These are phyloP conservation scores for Drosophila nigritarsus DNA, from an alignment of 2,888 invertebrate species.

Conservation along the genomic window DNA sequence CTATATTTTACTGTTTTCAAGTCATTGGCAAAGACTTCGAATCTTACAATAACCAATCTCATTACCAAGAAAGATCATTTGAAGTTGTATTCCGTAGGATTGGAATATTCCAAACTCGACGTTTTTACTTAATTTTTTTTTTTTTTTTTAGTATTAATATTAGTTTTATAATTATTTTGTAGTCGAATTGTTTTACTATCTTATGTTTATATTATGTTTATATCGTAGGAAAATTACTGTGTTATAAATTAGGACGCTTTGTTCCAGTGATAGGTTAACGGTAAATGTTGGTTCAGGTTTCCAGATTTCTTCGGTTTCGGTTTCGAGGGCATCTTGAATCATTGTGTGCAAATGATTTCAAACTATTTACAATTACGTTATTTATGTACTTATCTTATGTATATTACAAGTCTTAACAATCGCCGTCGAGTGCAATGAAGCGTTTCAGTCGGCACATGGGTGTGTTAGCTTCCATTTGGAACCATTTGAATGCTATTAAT, in stretches of 20 bases:
- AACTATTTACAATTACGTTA: constrained; percentile 6
- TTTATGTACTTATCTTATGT: constrained; percentile 21
- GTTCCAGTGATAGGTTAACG: constrained; percentile 58
- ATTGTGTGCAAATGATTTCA: constrained; percentile 1
- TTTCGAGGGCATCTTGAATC: constrained; percentile 14
- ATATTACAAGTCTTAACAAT: constrained; percentile 1
- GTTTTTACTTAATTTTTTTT: neutral
- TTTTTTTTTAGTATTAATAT: neutral
- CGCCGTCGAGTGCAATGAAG: constrained; percentile 40
- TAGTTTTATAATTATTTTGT: constrained; percentile 6
- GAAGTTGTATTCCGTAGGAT: neutral
- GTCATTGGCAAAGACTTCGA: neutral
- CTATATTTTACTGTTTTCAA: neutral
- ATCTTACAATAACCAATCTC: neutral
- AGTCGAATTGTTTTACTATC: constrained; percentile 17
- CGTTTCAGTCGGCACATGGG: neutral
- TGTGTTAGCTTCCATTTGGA: neutral
- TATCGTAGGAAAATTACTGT: constrained; percentile 31
- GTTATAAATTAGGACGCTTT: constrained; percentile 62
- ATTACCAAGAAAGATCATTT: neutral
- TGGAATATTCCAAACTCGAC: neutral
- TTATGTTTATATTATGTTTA: constrained; percentile 9
- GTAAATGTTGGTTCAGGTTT: constrained; percentile 19
- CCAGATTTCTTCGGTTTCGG: constrained; percentile 13
- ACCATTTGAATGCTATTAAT: neutral